A percentile compares a stretch with the other conserved stretches of the same genome.
These are phyloP conservation scores for Eonycteris spelaea DNA, from an alignment of 2,113 vertebrate genomes.

Conservation along the genomic window DNA sequence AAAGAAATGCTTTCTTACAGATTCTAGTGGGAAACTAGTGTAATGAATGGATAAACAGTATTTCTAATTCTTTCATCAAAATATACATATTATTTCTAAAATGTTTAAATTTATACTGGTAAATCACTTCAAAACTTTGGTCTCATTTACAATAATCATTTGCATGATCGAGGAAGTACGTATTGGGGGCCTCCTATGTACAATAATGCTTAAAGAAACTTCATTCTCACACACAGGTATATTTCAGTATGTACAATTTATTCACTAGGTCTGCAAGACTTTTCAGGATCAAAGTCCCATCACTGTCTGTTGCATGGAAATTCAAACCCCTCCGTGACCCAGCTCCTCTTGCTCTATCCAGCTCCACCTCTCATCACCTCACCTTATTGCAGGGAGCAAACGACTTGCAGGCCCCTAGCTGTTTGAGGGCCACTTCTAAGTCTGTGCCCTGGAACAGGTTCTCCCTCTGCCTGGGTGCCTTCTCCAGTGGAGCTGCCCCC, in stretches of 20 bases:
- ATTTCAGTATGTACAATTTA: not conserved
- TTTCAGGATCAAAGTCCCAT: not conserved
- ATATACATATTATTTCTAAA: not conserved
- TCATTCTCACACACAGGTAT: not conserved
- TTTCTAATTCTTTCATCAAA: not conserved
- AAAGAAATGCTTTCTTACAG: not conserved
- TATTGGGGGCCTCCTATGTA: not conserved
- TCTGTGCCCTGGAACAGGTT: not conserved
- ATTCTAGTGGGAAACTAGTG: not conserved
- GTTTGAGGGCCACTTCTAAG: not conserved
- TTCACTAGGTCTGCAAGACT: not conserved
- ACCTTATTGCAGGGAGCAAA: not conserved
- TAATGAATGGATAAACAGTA: not conserved
- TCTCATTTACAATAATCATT: not conserved
- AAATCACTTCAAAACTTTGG: not conserved
- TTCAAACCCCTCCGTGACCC: not conserved
- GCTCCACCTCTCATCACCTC: not conserved
- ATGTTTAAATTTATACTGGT: not conserved
- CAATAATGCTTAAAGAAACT: not conserved
- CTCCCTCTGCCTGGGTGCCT: not conserved
- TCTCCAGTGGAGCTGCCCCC: not conserved
- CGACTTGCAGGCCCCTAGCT: no score
- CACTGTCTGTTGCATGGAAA: no score
- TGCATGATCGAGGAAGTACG: not conserved
- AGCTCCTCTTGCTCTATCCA: not conserved